These are phyloP conservation scores for Leucoraja ocellata DNA, from an alignment of 2,797 vertebrate species.

Conservation along the genomic window DNA sequence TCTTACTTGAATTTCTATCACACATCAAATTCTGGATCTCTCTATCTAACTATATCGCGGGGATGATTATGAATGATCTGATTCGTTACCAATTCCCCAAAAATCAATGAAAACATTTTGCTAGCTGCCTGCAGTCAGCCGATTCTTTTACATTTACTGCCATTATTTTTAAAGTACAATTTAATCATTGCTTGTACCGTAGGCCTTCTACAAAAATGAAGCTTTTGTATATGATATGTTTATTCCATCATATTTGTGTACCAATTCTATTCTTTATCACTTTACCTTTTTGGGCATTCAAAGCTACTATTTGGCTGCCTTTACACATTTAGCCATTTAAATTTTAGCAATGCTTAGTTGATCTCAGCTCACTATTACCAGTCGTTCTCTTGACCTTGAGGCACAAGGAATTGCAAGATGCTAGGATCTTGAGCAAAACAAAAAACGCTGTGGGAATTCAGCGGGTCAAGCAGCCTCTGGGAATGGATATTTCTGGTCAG, in stretches of 20 bases:
- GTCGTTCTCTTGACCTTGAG: not conserved
- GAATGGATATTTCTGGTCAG: no score
- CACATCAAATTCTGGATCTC: not conserved
- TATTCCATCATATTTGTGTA: not conserved
- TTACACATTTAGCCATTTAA: not conserved
- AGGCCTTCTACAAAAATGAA: not conserved
- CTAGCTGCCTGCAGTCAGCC: not conserved
- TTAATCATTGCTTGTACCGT: not conserved
- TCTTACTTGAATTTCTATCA: not conserved
- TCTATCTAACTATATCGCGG: not conserved
- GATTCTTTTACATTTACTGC: not conserved
- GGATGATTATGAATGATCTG: no score
- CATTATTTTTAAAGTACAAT: not conserved
- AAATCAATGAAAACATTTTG: not conserved
- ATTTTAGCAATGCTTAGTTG: not conserved
- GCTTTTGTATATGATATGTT: not conserved
- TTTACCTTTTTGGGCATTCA: not conserved
- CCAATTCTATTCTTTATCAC: not conserved
- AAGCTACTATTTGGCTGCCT: not conserved
- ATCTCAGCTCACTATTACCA: not conserved
- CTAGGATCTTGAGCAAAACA: no score
- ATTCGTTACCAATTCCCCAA: no score
- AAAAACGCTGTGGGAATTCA: no score
- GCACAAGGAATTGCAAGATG: no score
- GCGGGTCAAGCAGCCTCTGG: no score